phyloP scores from a whole-genome alignment of 2,113 vertebrate species.

The Oryzias javanicus region DNA sequence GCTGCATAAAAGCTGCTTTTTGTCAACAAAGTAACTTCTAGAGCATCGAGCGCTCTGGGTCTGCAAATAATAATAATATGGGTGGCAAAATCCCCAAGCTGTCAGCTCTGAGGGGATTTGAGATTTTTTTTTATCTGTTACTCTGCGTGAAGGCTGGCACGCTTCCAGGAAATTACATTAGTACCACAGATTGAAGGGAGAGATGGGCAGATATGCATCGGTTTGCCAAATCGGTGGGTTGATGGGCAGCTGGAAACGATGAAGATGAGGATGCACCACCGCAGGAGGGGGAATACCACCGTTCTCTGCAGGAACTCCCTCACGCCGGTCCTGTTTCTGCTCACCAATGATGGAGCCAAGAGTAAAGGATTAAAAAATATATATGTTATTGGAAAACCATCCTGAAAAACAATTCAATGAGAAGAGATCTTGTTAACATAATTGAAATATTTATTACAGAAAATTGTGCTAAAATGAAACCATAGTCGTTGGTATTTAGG shows the following conservation, averaged over 20 bases:
- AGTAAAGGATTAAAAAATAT: too few relatives aligned
- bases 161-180: slow-evolving; percentile 58
- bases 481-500: too few relatives aligned
- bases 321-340: too few relatives aligned
- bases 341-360: too few relatives aligned
- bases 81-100: slow-evolving; percentile 57
- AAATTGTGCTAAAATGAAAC: too few relatives aligned
- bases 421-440: too few relatives aligned
- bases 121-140: slow-evolving; percentile 40
- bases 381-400: too few relatives aligned
- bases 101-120: slow-evolving; percentile 66
- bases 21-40: slow-evolving; percentile 23
- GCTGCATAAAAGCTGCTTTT: slow-evolving; percentile 27
- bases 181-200: slow-evolving; percentile 41
- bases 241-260: slow-evolving; percentile 43
- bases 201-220: slow-evolving; percentile 43
- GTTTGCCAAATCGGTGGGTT: slow-evolving; percentile 58
- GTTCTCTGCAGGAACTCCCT: too few relatives aligned
- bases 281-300: background rate
- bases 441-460: too few relatives aligned
- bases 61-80: slow-evolving; percentile 53
- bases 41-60: slow-evolving; percentile 7
- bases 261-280: slow-evolving; percentile 23
- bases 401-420: too few relatives aligned
- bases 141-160: slow-evolving; percentile 47